Percentiles rank a stretch among this genome's conserved stretches.
Conservation (phyloP, 2,797 vertebrate species). For the Ptychobarbus kaznakovi region DNA sequence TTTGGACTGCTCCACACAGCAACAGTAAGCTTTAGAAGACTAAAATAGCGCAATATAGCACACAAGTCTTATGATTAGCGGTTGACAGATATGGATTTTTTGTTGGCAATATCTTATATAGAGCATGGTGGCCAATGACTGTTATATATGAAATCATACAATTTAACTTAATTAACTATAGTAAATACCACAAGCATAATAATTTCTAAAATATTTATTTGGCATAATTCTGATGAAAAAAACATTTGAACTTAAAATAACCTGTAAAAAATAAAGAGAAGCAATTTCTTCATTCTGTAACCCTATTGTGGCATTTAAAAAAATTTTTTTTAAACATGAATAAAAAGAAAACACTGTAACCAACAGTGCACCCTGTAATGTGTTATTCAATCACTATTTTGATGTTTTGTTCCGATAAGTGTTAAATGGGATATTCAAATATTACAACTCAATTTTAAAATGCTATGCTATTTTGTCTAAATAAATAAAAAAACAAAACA, state of each 20-base stretch:
- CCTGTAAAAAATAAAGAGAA: not conserved
- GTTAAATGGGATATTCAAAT: not conserved
- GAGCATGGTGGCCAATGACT: not conserved
- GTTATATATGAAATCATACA: not conserved
- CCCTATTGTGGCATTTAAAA: not conserved
- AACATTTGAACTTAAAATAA: no score
- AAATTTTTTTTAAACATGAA: not conserved
- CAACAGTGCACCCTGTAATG: not conserved
- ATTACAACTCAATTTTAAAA: not conserved
- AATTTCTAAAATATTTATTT: not conserved
- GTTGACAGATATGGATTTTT: not conserved
- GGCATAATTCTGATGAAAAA: not conserved
- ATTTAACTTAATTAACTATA: not conserved
- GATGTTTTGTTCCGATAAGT: not conserved
- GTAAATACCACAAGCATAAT: not conserved
- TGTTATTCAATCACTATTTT: not conserved
- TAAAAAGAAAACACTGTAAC: not conserved
- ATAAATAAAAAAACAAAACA: not conserved
- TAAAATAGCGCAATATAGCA: not conserved
- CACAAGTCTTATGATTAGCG: not conserved
- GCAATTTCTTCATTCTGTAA: not conserved
- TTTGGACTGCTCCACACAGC: not conserved
- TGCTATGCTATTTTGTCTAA: not conserved
- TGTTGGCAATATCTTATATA: not conserved
- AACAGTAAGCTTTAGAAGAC: not conserved